Base-by-base conservation (phyloP, 2,113 vertebrate species). In the Macrotis lagotis region DNA sequence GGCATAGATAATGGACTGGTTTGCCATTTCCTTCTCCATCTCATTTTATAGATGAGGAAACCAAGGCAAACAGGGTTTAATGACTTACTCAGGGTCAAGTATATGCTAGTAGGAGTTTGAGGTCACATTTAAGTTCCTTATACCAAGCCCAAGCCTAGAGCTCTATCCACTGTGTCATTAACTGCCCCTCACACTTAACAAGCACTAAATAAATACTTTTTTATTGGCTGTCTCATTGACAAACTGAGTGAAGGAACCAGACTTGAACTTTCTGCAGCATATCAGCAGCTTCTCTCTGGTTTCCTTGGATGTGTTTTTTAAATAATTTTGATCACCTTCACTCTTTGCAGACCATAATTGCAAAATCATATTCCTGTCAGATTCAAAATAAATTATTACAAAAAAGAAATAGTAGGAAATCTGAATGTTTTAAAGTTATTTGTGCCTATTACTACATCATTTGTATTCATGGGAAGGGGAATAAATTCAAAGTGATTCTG, bases 231-330 rank as follows among this genome's bases (percentile, higher is more conserved):
- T 31, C 55, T 66, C 11, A 31, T 66, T 12, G 55, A 66, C 55
- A 66, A 66, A 66, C 28, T 66, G 55, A 66, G 10, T 66, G 83
- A 25, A 94, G 91, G 90, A 94, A 96, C 90, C 12, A 12, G 55
- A 47, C 14, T 93, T 94, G 92, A 95, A 88, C 92, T 95, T 94
- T 90, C 83, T 48, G 31, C 95, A 91, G 11, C 55, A 37, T 14
- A 14, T 37, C 55, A 66, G 19, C 55, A 66, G 55, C 9, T 66
- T 66, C 7, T 44, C 93, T 97, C 94, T 94, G 96, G 90, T 90
- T 91, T 91, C 59, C 89, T 37, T 93, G 96, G 9, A 48, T 31
- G 94, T 96, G 94, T 96, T 98, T 96, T 97, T 94, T 95, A 97
- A 97, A 97, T 1, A 96, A 66, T 66, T 66, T 66, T 31, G 55